These are phyloP conservation scores for Sylvilagus floridanus DNA, from an alignment of 2,797 vertebrate genomes.

Conservation along the genomic window DNA sequence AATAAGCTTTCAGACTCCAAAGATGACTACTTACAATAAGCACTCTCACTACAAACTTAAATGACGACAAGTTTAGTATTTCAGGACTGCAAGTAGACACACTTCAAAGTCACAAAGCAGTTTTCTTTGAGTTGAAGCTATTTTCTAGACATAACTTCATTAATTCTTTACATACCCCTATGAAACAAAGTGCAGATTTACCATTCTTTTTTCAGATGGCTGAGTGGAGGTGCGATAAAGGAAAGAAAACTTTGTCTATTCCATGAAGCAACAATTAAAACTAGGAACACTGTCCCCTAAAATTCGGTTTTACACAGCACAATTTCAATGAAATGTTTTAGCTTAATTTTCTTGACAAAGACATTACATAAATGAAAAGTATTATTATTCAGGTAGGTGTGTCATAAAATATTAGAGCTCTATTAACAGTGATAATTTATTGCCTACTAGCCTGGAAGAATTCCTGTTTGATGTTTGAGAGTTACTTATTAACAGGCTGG, in stretches of 20 bases:
- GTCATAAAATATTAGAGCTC: conserved; percentile 39
- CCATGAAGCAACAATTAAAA: background rate
- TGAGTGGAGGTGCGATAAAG: background rate
- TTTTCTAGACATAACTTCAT: conserved; percentile 53
- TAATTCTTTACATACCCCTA: conserved; percentile 30
- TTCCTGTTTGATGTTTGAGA: conserved; percentile 4
- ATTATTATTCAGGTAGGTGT: background rate
- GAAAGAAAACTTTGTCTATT: conserved; percentile 2
- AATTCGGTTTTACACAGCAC: background rate
- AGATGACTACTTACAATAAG: background rate
- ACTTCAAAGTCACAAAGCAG: background rate
- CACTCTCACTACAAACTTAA: background rate
- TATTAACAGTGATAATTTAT: conserved; percentile 51
- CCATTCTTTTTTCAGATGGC: background rate
- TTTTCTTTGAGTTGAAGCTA: conserved; percentile 19
- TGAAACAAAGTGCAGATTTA: background rate
- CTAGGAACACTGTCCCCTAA: background rate
- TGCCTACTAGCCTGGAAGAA: background rate
- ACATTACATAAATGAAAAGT: background rate
- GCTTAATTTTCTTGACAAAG: conserved; percentile 47
- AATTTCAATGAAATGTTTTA: conserved; percentile 53
- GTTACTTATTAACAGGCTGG: conserved; percentile 13
- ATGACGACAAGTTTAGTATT: background rate
- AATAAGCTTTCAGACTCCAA: background rate
- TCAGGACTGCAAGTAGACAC: background rate